Conservation (phyloP, 2,888 invertebrate genomes). For the Himalopsyche tibetana region DNA sequence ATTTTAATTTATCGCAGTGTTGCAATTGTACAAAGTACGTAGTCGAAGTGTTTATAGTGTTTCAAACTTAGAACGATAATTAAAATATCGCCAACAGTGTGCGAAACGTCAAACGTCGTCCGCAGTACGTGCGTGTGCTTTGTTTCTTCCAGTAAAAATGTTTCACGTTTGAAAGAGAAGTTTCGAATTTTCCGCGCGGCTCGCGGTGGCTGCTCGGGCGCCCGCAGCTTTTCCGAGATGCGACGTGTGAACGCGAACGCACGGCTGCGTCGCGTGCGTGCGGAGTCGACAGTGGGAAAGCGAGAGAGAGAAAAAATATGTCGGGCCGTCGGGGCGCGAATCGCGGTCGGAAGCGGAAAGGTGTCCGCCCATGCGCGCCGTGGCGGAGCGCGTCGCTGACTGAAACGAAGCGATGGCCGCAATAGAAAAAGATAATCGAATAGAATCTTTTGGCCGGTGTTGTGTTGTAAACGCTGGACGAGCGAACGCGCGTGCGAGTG, state of each 20-base stretch:
- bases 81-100: neutral
- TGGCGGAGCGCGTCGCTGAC: constrained; percentile 8
- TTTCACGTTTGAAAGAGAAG: neutral
- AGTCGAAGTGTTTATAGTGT: neutral
- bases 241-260: constrained; percentile 12
- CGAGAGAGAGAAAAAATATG: constrained; percentile 2
- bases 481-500: constrained; percentile 16
- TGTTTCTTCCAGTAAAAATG: constrained; percentile 31
- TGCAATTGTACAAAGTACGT: no score
- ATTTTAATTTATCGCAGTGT: no score
- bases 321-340: constrained; percentile 36
- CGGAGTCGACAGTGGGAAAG: neutral
- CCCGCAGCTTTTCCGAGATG: constrained; percentile 20
- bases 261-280: constrained; percentile 19
- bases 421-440: constrained; percentile 23
- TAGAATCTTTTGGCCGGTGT: constrained; percentile 8
- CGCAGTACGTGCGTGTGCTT: constrained; percentile 13
- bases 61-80: constrained; percentile 5
- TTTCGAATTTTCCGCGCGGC: constrained; percentile 23
- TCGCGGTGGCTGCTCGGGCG: constrained; percentile 1
- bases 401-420: constrained; percentile 39
- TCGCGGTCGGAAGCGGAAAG: constrained; percentile 52
- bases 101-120: neutral
- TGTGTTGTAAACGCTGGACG: constrained; percentile 3
- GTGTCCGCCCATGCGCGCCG: constrained; percentile 52